Evolutionary conservation across 1,140 invertebrate genomes (phyloP).

Genomic region (Portunus trituberculatus): DNA sequence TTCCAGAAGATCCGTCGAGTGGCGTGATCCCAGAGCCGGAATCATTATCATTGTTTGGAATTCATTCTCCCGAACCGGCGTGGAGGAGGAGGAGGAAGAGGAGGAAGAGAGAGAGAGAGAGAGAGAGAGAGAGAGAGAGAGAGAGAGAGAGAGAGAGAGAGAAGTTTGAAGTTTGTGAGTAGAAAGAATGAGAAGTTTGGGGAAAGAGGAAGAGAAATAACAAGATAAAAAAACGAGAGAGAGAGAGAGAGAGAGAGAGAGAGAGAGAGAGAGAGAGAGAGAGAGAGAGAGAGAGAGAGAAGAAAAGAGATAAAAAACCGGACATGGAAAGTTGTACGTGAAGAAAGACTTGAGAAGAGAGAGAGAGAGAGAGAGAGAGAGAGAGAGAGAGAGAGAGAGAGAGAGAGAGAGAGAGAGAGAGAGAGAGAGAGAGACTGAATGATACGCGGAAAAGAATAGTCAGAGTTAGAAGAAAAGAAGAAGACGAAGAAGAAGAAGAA

Average conservation of each 20-base stretch:
- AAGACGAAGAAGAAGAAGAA: neutral
- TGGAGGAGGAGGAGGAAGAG: neutral
- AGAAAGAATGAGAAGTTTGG: neutral
- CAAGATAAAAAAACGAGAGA: neutral
- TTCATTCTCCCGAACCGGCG: slow-evolving; percentile 37
- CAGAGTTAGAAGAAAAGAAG: neutral
- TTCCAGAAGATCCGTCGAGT: slow-evolving; percentile 63
- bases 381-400: too few relatives aligned
- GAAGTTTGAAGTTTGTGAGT: neutral
- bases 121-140: neutral
- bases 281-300: neutral
- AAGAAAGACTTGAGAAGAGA: neutral
- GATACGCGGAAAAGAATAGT: neutral
- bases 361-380: neutral
- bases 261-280: neutral
- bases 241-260: too few relatives aligned
- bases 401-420: too few relatives aligned
- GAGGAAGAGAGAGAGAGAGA: neutral
- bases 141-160: neutral
- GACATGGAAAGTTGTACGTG: too few relatives aligned
- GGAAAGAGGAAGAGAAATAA: slow-evolving; percentile 26
- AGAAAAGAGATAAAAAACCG: too few relatives aligned
- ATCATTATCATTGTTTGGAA: slow-evolving; percentile 74
- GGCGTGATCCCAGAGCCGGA: slow-evolving; percentile 60
- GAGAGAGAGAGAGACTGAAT: neutral